Evolutionary conservation across 1,140 invertebrate genomes (phyloP).

Genomic region (Venustaconcha ellipsiformis): DNA sequence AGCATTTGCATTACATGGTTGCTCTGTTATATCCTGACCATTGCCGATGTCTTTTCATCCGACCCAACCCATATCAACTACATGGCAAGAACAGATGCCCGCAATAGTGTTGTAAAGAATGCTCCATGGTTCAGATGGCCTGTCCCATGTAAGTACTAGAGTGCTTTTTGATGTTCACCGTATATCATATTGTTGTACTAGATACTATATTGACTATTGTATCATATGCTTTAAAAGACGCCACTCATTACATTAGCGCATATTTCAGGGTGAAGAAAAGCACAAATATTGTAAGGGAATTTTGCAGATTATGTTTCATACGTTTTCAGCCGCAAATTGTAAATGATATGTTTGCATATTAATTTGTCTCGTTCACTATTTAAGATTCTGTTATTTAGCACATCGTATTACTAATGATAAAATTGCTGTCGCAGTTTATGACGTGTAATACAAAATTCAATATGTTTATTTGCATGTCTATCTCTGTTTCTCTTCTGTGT

Average conservation of each 20-base stretch:
- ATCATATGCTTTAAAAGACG: no score
- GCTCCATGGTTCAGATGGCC: conserved; percentile 87
- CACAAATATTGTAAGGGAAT: no score
- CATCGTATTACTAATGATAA: not conserved
- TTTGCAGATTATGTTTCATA: no score
- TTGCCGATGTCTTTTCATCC: conserved; percentile 75
- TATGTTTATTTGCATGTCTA: not conserved
- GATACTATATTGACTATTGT: no score
- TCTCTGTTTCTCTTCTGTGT: not conserved
- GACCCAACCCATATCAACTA: conserved; percentile 71
- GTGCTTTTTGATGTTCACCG: not conserved
- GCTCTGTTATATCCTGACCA: conserved; percentile 81
- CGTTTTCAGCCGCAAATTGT: no score
- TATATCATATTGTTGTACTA: no score
- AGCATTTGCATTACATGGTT: conserved; percentile 73
- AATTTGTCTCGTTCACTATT: no score
- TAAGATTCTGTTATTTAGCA: not conserved
- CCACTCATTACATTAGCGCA: no score
- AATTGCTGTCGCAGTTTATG: not conserved
- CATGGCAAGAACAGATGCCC: conserved; percentile 83
- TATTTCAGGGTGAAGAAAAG: no score
- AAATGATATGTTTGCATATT: no score
- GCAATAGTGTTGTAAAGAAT: conserved; percentile 80
- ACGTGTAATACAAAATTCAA: not conserved
- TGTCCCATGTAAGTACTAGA: conserved; percentile 77